These are phyloP conservation scores for Pseudomyrmex sp. DNA, from an alignment of 1,140 invertebrate species.

Conservation along the genomic window DNA sequence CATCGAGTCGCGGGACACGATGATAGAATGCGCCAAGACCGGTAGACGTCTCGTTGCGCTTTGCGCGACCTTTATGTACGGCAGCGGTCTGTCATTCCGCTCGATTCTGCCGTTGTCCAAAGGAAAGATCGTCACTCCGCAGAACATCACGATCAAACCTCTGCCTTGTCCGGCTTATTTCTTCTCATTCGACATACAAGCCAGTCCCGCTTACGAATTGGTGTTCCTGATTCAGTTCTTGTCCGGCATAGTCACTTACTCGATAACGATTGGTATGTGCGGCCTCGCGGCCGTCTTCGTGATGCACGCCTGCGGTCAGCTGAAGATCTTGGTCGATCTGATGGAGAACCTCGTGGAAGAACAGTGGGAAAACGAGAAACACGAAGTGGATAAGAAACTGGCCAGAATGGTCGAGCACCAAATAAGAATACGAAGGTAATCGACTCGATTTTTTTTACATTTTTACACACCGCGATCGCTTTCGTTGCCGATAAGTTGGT, in stretches of 20 bases:
- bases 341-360: slow-evolving; percentile 30
- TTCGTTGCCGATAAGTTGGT: neutral
- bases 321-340: slow-evolving; percentile 11
- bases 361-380: neutral
- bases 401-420: slow-evolving; percentile 73
- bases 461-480: no score
- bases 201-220: slow-evolving; percentile 37
- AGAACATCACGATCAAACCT: slow-evolving; percentile 59
- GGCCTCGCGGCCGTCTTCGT: slow-evolving; percentile 19
- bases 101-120: slow-evolving; percentile 67
- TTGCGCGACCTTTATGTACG: slow-evolving; percentile 72
- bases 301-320: slow-evolving; percentile 38
- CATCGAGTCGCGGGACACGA: neutral
- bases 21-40: slow-evolving; percentile 27
- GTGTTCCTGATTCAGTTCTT: slow-evolving; percentile 1
- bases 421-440: slow-evolving; percentile 51
- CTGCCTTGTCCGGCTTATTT: slow-evolving; percentile 70
- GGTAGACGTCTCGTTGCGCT: slow-evolving; percentile 25
- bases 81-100: slow-evolving; percentile 72
- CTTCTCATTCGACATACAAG: slow-evolving; percentile 24
- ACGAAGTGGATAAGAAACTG: slow-evolving; percentile 59
- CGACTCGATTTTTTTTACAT: neutral
- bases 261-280: slow-evolving; percentile 1
- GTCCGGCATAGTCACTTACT: slow-evolving; percentile 25
- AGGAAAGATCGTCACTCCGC: slow-evolving; percentile 13